Base-by-base conservation (phyloP, 2,113 vertebrate species). In the Nanorana parkeri region DNA sequence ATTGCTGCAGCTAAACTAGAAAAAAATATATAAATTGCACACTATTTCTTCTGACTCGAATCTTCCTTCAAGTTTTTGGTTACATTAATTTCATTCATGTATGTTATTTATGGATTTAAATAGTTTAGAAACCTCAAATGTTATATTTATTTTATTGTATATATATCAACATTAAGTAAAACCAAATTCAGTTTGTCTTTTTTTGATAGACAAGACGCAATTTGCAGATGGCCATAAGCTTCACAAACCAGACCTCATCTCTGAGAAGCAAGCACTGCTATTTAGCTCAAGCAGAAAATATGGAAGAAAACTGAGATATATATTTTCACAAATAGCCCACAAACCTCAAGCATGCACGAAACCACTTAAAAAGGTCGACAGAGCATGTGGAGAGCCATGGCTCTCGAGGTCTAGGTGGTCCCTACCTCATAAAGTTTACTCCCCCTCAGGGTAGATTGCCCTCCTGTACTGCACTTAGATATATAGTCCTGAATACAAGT, bases 351-450 rank as follows among this genome's bases (percentile, higher is more conserved):
- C 54, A 82, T 82, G 61, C 51, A 52, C 63, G 15, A 82, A 82
- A 75, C 80, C 80, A 82, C 80, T 75, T 82, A 47, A 82, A 73
- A 82, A 65, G 54, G 41, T 36, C 21, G 41, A 52, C 24, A 29
- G 5, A 82, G 80, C 64, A 66, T 36, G 72, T 21, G 28, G 28
- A 58, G 73, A 58, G 58, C 71, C 80, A 82, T 65, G 63, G 73
- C 80, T 75, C 80, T 82, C 75, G 80, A 82, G 80, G 63, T 64
- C 80, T 82, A 75, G 80, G 80, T 82, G 80, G 80, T 82, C 80
- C 52, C 11, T 82, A 67, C 52, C 80, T 82, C 69, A 73, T 82
- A 82, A 82, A 82, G 51, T 67, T 55, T 26, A 67, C 69, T 81
- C 71, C 68, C 76, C 80, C 80, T 75, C 71, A 68, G 80, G 80